phyloP scores from a whole-genome alignment of 2,797 vertebrate genomes.

The Luscinia megarhynchos region DNA sequence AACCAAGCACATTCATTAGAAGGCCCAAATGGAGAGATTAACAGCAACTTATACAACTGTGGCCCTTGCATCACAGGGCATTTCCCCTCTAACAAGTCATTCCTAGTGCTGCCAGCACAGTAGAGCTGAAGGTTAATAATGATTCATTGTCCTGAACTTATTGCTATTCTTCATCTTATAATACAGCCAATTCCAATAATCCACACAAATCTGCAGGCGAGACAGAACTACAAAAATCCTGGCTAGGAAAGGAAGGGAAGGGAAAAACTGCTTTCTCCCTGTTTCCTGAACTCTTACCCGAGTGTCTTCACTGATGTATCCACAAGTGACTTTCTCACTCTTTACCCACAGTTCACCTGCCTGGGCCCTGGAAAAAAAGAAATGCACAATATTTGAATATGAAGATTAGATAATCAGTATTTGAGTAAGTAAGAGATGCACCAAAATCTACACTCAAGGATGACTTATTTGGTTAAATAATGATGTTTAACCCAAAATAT shows the following conservation, averaged over 20 bases:
- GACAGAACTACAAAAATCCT: neutral
- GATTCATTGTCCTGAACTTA: neutral
- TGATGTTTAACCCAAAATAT: neutral
- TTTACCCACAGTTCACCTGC: slow-evolving; percentile 97
- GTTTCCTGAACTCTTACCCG: slow-evolving; percentile 80
- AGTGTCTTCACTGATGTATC: slow-evolving; percentile 96
- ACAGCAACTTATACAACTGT: neutral
- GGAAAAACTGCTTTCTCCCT: neutral
- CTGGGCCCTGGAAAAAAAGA: slow-evolving; percentile 86
- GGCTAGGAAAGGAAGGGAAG: neutral
- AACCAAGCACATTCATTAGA: neutral
- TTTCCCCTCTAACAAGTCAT: neutral
- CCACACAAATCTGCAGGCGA: neutral
- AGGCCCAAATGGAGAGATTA: neutral
- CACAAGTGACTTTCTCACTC: slow-evolving; percentile 98
- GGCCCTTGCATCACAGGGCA: neutral
- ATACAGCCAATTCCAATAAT: neutral
- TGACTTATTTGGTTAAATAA: neutral
- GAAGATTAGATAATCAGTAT: neutral
- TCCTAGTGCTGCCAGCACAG: neutral
- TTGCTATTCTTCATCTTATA: neutral
- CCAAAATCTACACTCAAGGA: neutral
- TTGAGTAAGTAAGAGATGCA: neutral
- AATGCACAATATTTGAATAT: neutral
- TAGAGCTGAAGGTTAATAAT: neutral